phyloP scores from a whole-genome alignment of 2,888 invertebrate species.

The Craniophora ligustri region DNA sequence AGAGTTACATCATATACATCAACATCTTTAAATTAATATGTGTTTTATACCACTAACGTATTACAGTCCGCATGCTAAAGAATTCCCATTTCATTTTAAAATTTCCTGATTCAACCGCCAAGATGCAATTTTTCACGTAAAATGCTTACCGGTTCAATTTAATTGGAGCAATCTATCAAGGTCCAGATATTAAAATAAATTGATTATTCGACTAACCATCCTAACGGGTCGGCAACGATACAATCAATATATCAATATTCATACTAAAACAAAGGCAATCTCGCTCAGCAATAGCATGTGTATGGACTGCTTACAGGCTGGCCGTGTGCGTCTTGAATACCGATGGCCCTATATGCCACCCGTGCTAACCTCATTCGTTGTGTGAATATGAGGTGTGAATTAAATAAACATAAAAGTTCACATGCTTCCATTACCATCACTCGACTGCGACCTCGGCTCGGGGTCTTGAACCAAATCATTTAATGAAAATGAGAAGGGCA shows the following conservation, averaged over 20 bases:
- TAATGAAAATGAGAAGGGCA: constrained; percentile 31
- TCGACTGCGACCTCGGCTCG: constrained; percentile 52
- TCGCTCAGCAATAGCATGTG: constrained; percentile 63
- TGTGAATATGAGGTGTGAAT: constrained; percentile 61
- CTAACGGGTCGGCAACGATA: constrained; percentile 24
- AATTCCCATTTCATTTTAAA: too few relatives aligned
- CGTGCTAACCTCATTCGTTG: constrained; percentile 50
- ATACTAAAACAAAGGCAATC: constrained; percentile 59
- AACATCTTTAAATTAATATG: too few relatives aligned
- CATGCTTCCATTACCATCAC: constrained; percentile 37
- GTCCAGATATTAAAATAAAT: constrained; percentile 6
- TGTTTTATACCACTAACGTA: too few relatives aligned
- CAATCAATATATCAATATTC: constrained; percentile 41
- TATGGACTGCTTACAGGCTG: constrained; percentile 72
- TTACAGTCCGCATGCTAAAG: too few relatives aligned
- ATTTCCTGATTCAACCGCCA: too few relatives aligned
- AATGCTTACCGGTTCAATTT: too few relatives aligned
- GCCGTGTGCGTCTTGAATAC: constrained; percentile 64
- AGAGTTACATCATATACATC: too few relatives aligned
- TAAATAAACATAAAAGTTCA: constrained; percentile 57
- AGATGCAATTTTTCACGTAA: too few relatives aligned
- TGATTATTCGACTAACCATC: constrained; percentile 6
- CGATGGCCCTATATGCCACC: constrained; percentile 57
- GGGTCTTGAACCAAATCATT: constrained; percentile 26
- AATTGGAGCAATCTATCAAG: neutral